Evolutionary conservation across 2,888 invertebrate species (phyloP).

Genomic region (Saturnia japonica): DNA sequence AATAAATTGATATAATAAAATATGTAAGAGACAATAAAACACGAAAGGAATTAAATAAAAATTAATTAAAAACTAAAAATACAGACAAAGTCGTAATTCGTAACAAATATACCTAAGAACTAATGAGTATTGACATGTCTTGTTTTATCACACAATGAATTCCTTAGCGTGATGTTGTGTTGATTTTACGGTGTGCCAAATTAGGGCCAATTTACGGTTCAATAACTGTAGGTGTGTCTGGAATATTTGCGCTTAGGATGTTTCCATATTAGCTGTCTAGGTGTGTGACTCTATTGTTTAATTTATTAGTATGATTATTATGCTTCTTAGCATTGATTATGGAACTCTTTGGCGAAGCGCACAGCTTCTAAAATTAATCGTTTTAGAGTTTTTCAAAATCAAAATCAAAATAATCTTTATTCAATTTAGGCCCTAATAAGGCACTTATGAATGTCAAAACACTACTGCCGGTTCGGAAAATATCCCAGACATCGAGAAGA

Average conservation of each 20-base stretch:
- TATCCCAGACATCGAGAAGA: too few species aligned
- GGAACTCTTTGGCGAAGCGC: neutral
- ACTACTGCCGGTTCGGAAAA: too few species aligned
- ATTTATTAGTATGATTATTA: neutral
- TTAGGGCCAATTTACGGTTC: constrained; percentile 1
- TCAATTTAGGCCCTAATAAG: too few species aligned
- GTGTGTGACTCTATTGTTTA: neutral
- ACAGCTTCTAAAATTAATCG: neutral
- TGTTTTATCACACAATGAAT: neutral
- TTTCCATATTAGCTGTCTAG: neutral
- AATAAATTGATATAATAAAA: too few species aligned
- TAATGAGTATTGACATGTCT: neutral
- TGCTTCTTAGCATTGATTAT: neutral
- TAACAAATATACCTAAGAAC: neutral
- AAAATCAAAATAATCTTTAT: too few species aligned
- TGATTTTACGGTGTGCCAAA: constrained; percentile 3
- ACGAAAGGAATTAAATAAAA: too few species aligned
- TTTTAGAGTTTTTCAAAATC: too few species aligned
- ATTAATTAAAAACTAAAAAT: neutral
- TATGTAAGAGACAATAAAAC: too few species aligned
- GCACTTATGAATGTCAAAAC: too few species aligned
- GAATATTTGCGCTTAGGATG: neutral
- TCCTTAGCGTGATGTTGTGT: neutral
- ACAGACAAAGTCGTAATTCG: too few species aligned
- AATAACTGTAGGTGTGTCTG: neutral